Conservation (phyloP, 2,888 invertebrate genomes). For the Mesorhabditis sp. region DNA sequence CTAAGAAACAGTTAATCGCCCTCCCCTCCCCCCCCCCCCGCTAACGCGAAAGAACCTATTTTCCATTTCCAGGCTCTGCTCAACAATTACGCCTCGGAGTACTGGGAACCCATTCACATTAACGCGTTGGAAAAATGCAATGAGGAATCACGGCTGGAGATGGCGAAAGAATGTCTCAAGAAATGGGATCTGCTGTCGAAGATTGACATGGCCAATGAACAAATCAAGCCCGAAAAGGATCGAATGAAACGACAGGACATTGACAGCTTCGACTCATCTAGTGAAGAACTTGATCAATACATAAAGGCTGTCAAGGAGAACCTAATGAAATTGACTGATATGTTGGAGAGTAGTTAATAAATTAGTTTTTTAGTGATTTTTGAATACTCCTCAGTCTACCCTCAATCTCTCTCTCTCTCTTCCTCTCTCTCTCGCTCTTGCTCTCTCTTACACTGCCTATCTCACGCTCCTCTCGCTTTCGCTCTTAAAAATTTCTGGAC, state of each 20-base stretch:
- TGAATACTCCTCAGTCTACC: too few relatives aligned
- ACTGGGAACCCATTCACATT: conserved; percentile 16
- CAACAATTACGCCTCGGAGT: conserved; percentile 13
- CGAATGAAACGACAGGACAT: conserved; percentile 18
- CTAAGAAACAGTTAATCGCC: too few relatives aligned
- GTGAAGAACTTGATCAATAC: conserved; percentile 23
- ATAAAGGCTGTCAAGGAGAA: conserved; percentile 19
- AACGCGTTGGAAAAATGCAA: conserved; percentile 20
- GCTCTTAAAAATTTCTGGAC: too few relatives aligned
- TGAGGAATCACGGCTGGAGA: conserved; percentile 19
- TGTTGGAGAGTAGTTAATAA: conserved; percentile 7
- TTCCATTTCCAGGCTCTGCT: conserved; percentile 13
- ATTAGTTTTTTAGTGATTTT: too few relatives aligned
- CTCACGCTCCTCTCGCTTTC: too few relatives aligned
- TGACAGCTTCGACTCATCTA: conserved; percentile 18
- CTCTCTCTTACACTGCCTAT: too few relatives aligned
- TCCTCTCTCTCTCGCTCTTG: too few relatives aligned
- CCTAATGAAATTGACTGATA: conserved; percentile 17
- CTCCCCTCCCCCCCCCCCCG: too few relatives aligned
- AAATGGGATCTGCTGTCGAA: conserved; percentile 19
- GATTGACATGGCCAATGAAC: conserved; percentile 21
- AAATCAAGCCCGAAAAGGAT: conserved; percentile 20
- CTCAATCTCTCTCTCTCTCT: too few relatives aligned
- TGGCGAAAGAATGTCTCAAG: conserved; percentile 17
- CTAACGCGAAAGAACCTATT: too few relatives aligned